Evolutionary conservation across 2,797 vertebrate genomes (phyloP).

Genomic region (Arnoldichthys spilopterus): DNA sequence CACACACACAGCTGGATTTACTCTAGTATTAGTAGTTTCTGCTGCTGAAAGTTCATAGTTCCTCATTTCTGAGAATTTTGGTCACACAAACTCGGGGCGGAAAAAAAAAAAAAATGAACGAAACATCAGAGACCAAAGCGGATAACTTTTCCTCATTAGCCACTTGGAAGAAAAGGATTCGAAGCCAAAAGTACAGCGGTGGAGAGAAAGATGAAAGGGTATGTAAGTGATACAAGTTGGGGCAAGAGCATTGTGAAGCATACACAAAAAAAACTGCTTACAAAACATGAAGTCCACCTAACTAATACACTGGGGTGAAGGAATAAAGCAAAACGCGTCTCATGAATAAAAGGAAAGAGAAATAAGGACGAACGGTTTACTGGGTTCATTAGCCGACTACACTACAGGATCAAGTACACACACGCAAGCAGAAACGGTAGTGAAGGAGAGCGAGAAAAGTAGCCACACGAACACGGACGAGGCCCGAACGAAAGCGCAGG

Average conservation of each 20-base stretch:
- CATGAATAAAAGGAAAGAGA: neutral
- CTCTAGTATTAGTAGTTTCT: slow-evolving; percentile 41
- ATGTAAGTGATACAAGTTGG: slow-evolving; percentile 33
- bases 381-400: slow-evolving; percentile 31
- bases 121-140: slow-evolving; percentile 36
- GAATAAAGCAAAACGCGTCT: slow-evolving; percentile 1
- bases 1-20: slow-evolving; percentile 47
- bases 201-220: slow-evolving; percentile 18
- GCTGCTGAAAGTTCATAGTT: slow-evolving; percentile 40
- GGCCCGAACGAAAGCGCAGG: slow-evolving; percentile 23
- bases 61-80: slow-evolving; percentile 55
- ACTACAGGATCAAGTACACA: slow-evolving; percentile 53
- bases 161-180: slow-evolving; percentile 16
- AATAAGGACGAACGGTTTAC: neutral
- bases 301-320: slow-evolving; percentile 37
- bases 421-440: slow-evolving; percentile 28
- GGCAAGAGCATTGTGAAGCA: slow-evolving; percentile 20
- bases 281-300: slow-evolving; percentile 49
- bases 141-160: slow-evolving; percentile 35
- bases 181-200: slow-evolving; percentile 12
- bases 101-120: slow-evolving; percentile 35
- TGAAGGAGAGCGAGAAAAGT: neutral
- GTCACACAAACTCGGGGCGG: slow-evolving; percentile 52
- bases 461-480: slow-evolving; percentile 16
- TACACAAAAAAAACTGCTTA: slow-evolving; percentile 54